Percentiles rank a stretch among this genome's conserved stretches.
Conservation (phyloP, 2,888 invertebrate species). For the Diadromus collaris region DNA sequence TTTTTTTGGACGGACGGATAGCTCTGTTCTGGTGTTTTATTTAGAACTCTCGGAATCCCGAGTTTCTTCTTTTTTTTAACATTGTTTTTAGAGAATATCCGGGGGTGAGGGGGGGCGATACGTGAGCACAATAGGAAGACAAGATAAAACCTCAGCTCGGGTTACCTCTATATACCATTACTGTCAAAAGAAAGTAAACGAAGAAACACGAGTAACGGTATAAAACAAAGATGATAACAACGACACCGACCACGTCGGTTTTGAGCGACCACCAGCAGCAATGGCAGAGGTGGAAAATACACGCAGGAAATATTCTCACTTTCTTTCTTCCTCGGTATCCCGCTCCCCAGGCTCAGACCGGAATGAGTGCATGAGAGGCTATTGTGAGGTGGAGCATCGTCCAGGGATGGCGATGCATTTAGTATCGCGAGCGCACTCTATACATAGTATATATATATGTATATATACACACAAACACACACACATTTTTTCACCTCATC, state of each 20-base stretch:
- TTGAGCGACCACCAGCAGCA: conserved; percentile 19
- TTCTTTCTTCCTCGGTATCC: conserved; percentile 4
- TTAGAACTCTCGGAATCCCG: conserved; percentile 38
- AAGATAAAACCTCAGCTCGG: conserved; percentile 22
- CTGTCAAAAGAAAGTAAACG: background rate
- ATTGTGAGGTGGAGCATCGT: conserved; percentile 49
- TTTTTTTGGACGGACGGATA: background rate
- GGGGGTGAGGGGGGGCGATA: conserved; percentile 35
- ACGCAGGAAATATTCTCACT: conserved; percentile 25
- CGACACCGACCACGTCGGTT: conserved; percentile 26
- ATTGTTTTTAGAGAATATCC: conserved; percentile 44
- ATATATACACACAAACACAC: too few relatives aligned
- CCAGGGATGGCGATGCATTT: conserved; percentile 54
- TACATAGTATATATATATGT: too few relatives aligned
- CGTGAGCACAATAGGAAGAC: conserved; percentile 51
- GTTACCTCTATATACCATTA: conserved; percentile 1
- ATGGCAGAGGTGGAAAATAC: conserved; percentile 19
- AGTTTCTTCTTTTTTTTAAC: conserved; percentile 50
- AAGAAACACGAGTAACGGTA: conserved; percentile 43
- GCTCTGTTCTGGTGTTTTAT: background rate
- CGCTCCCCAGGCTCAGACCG: conserved; percentile 23
- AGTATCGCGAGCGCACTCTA: conserved; percentile 39
- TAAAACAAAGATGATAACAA: conserved; percentile 52
- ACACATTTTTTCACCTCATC: conserved; percentile 31
- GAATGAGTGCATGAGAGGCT: conserved; percentile 30